A percentile compares a stretch with the other conserved stretches of the same genome.
phyloP scores from a whole-genome alignment of 1,140 invertebrate species.

The Nixonia krombeini region DNA sequence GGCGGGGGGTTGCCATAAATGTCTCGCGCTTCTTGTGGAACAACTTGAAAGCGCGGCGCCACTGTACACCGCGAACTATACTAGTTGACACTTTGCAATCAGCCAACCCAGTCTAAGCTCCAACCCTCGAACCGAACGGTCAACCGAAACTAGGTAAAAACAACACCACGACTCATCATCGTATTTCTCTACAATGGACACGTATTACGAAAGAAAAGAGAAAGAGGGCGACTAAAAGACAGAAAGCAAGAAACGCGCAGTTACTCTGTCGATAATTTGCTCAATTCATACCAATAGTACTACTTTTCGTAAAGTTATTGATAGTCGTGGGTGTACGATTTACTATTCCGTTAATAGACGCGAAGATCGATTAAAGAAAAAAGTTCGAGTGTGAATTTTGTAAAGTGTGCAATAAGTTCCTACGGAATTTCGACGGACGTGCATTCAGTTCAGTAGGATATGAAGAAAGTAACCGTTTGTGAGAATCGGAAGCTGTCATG shows the following conservation, averaged over 20 bases:
- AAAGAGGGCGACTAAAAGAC: slow-evolving; percentile 10
- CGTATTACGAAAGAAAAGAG: slow-evolving; percentile 1
- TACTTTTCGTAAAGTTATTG: not conserved
- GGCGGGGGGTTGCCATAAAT: slow-evolving; percentile 67
- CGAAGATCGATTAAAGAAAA: not conserved
- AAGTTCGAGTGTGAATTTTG: slow-evolving; percentile 1
- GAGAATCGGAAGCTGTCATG: slow-evolving; percentile 5
- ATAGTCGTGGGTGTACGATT: slow-evolving; percentile 9
- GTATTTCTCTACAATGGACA: slow-evolving; percentile 5
- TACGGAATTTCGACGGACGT: slow-evolving; percentile 6
- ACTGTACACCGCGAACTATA: slow-evolving; percentile 61
- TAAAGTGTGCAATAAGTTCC: not conserved
- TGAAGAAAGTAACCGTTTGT: slow-evolving; percentile 1
- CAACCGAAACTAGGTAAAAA: slow-evolving; percentile 71
- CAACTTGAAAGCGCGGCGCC: slow-evolving; percentile 56
- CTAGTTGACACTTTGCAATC: slow-evolving; percentile 68
- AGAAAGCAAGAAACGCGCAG: not conserved
- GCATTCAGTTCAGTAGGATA: slow-evolving; percentile 12
- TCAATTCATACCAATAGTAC: too few species aligned
- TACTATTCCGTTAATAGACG: not conserved
- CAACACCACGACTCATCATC: slow-evolving; percentile 13
- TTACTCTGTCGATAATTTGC: too few species aligned
- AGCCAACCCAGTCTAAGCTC: slow-evolving; percentile 67
- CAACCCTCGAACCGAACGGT: slow-evolving; percentile 72
- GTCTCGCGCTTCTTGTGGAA: slow-evolving; percentile 52